Base-by-base conservation (phyloP, 2,113 vertebrate genomes). In the Pteronura brasiliensis region DNA sequence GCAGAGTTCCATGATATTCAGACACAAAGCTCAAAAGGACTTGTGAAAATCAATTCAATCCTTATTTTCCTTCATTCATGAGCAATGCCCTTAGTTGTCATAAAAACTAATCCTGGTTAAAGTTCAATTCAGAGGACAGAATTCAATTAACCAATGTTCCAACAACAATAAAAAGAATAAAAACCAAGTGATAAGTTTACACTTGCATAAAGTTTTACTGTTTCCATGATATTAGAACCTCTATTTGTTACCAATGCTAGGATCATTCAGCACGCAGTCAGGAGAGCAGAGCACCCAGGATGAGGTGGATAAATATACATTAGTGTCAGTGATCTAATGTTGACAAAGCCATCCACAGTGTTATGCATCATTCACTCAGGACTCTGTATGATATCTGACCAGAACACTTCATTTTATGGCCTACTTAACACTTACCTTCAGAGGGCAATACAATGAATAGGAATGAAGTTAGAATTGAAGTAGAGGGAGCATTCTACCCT, bases 141-240 rank as follows among this genome's bases (percentile, higher is more conserved):
- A 97, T 3, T 93, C 84, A 96, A 96, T 97, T 96, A 98, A 96
- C 63, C 81, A 83, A 72, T 81, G 63, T 92, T 93, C 94, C 80
- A 96, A 90, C n/a, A 83, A 36, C 47, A 87, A 88, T 89, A 69
- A 95, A 74, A 96, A 71, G 65, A 91, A 61, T 59, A 96, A 55
- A 63, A 95, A 92, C 20, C 14, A 42, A 92, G 39, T n/a, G 29
- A 71, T 92, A 92, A 52, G 79, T 96, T 95, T 92, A 72, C 23
- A 47, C 74, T 90, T 77, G 29, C 39, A 15, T 27, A n/a, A 96
- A 95, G 44, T 57, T 42, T 12, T 42, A 9, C 72, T 67, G 76
- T 94, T 79, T 88, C n/a, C 90, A 72, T 42, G 88, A 67, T 61
- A 57, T 86, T 88, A 74, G 57, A 82, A 29, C 31, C 15, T 7